A percentile compares a stretch with the other conserved stretches of the same genome.
Conservation (phyloP, 2,797 vertebrate species). For the Myiotriccus ornatus region DNA sequence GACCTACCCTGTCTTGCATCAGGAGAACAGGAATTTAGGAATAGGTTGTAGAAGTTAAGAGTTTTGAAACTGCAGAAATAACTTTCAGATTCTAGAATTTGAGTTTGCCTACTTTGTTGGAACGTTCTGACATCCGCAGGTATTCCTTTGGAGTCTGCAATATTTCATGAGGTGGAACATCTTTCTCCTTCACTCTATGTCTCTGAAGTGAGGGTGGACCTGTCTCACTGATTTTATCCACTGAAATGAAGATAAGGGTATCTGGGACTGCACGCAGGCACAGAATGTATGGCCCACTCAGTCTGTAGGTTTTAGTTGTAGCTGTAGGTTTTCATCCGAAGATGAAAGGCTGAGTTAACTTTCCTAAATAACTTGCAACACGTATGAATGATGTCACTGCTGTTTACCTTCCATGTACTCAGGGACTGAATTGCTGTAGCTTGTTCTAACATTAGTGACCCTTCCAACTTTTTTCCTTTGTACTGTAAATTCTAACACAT, state of each 20-base stretch:
- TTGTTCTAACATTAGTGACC: background rate
- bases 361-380: background rate
- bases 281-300: accelerated
- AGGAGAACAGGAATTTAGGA: background rate
- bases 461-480: background rate
- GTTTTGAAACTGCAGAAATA: background rate
- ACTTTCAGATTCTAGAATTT: background rate
- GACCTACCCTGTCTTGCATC: background rate
- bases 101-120: background rate
- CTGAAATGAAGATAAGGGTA: background rate
- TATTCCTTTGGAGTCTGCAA: background rate
- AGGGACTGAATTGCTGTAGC: background rate
- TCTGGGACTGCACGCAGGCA: background rate
- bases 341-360: background rate
- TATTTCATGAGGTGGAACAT: background rate
- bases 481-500: background rate
- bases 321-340: background rate
- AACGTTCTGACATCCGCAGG: background rate
- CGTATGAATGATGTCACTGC: background rate
- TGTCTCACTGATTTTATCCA: background rate
- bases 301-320: background rate
- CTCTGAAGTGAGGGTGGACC: background rate
- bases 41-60: background rate
- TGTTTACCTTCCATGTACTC: background rate
- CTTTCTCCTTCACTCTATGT: background rate